A percentile compares a stretch with the other conserved stretches of the same genome.
phyloP scores from a whole-genome alignment of 2,888 invertebrate species.

The Nyleta sp. region DNA sequence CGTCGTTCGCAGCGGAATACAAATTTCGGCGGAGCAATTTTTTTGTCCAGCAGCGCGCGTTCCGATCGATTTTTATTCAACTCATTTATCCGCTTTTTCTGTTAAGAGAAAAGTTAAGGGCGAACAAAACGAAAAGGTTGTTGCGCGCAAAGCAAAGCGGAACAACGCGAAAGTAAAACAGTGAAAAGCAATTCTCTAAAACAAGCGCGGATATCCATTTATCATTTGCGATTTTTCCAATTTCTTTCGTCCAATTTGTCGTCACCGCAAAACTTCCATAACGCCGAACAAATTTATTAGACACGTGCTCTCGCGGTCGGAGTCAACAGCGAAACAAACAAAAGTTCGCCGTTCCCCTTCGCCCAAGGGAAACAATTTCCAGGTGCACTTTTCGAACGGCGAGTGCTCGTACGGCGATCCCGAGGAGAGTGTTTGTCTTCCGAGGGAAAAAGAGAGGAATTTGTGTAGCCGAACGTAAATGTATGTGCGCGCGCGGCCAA shows the following conservation, averaged over 20 bases:
- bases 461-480: constrained; percentile 34
- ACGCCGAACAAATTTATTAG: constrained; percentile 54
- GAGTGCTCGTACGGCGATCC: constrained; percentile 9
- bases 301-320: constrained; percentile 36
- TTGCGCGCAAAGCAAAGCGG: neutral
- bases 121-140: neutral
- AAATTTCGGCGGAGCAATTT: constrained; percentile 13
- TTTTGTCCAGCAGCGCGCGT: neutral
- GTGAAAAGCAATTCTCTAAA: constrained; percentile 34
- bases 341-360: constrained; percentile 17
- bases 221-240: constrained; percentile 52
- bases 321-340: constrained; percentile 58
- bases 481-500: neutral
- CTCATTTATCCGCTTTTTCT: too few species aligned
- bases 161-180: constrained; percentile 6
- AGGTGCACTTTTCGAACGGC: constrained; percentile 31
- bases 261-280: constrained; percentile 48
- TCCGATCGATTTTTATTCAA: neutral
- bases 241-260: constrained; percentile 53
- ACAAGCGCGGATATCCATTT: constrained; percentile 39
- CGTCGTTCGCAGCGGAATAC: constrained; percentile 10
- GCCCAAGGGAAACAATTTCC: constrained; percentile 43
- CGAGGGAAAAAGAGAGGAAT: constrained; percentile 37
- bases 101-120: neutral
- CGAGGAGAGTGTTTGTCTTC: constrained; percentile 41